A percentile compares a stretch with the other conserved stretches of the same genome.
Conservation (phyloP, 35 echinoderm and acorn worm genomes). For the Ptychodera flava region DNA sequence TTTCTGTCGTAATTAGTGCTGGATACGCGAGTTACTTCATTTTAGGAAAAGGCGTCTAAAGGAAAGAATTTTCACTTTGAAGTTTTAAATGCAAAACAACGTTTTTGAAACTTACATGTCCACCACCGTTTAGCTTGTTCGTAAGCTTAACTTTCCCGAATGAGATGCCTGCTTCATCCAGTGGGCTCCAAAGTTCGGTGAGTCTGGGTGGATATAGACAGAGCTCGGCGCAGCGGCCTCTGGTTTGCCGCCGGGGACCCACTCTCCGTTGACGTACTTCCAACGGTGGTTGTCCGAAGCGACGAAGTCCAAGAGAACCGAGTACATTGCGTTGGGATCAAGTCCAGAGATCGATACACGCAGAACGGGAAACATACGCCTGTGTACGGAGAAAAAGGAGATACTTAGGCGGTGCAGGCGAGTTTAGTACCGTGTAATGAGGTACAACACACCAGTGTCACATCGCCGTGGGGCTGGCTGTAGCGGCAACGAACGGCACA, state of each 20-base stretch:
- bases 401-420: too few relatives aligned
- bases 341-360: constrained; percentile 55
- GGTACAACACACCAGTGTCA: too few relatives aligned
- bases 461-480: too few relatives aligned
- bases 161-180: constrained; percentile 84
- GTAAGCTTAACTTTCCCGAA: constrained; percentile 98
- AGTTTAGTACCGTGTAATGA: too few relatives aligned
- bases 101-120: constrained; percentile 91
- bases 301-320: constrained; percentile 76
- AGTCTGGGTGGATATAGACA: constrained; percentile 93
- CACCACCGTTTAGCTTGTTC: constrained; percentile 81
- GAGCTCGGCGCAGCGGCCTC: constrained; percentile 68
- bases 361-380: constrained; percentile 96
- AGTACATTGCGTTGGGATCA: constrained; percentile 97
- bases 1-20: too few relatives aligned
- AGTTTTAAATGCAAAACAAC: too few relatives aligned
- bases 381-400: constrained; percentile 13
- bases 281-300: constrained; percentile 83
- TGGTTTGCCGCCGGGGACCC: constrained; percentile 91
- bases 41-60: too few relatives aligned
- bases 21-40: too few relatives aligned
- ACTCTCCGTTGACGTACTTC: constrained; percentile 98
- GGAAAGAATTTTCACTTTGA: too few relatives aligned
- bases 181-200: constrained; percentile 93
- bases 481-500: not conserved